phyloP scores from a whole-genome alignment of 2,888 invertebrate genomes.

The Pandemis heparana region DNA sequence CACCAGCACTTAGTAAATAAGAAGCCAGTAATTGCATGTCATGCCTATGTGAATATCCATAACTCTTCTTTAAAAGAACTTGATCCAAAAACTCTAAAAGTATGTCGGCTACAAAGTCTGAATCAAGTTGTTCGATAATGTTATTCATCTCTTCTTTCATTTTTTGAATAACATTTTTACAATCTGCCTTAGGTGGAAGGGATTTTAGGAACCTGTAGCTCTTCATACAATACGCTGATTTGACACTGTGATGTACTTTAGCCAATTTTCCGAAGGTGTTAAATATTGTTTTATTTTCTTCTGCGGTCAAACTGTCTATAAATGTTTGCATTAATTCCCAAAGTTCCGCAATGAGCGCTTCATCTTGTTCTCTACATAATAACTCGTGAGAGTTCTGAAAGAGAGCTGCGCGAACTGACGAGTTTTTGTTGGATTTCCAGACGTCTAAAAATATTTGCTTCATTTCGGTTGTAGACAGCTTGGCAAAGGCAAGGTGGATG shows the following conservation, averaged over 20 bases:
- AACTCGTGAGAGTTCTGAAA: conserved; percentile 56
- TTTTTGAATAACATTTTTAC: conserved; percentile 45
- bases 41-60: conserved; percentile 15
- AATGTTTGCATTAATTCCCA: conserved; percentile 59
- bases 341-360: conserved; percentile 50
- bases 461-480: conserved; percentile 56
- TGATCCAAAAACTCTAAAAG: conserved; percentile 48
- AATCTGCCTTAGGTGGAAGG: conserved; percentile 52
- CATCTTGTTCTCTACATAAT: conserved; percentile 55
- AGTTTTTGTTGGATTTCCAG: conserved; percentile 62
- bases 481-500: conserved; percentile 57
- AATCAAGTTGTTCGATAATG: conserved; percentile 55
- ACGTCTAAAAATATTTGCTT: conserved; percentile 54
- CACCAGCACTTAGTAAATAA: conserved; percentile 53
- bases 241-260: conserved; percentile 51
- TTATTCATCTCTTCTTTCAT: conserved; percentile 48
- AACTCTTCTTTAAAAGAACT: conserved; percentile 22
- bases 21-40: conserved; percentile 46
- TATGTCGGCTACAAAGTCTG: conserved; percentile 53
- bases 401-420: conserved; percentile 58
- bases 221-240: conserved; percentile 57
- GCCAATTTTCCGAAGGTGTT: conserved; percentile 51
- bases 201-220: conserved; percentile 56
- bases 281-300: conserved; percentile 61
- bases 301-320: conserved; percentile 58